Base-by-base conservation (phyloP, 2,113 vertebrate species). In the Periophthalmus modestus region DNA sequence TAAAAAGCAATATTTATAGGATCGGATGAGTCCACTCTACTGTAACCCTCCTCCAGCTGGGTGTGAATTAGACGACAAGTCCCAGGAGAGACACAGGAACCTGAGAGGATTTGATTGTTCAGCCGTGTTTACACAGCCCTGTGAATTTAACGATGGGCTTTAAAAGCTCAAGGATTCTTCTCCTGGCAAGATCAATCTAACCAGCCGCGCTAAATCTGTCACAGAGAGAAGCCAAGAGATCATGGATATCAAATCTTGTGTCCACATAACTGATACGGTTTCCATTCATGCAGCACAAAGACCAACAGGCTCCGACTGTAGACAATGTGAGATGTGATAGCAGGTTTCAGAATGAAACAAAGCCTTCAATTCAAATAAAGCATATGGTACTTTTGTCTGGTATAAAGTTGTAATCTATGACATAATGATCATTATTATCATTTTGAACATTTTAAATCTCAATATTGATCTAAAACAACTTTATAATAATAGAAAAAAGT, bases 81-180 rank as follows among this genome's bases (percentile, higher is more conserved):
- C 48, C 43, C 23, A 0, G 48, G 58, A 79, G 19, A 66, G 65
- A 55, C 46, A 66, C 23, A n/a, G 59, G 65, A 77, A 79, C 43
- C 68, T 36, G 62, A 57, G 57, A 23, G 23, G 71, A 68, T 78
- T 74, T 59, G 75, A 74, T 72, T 66, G 75, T 78, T 73, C 68
- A 43, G 24, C 69, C 10, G 0, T 70, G 72, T 78, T 75, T 73
- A 74, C 72, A 78, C 61, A 84, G 78, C 71, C 73, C 69, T 66
- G 36, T 39, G 28, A 78, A 71, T 72, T 75, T 69, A 85, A 79
- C 67, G 61, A 71, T 18, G 2, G 33, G 36, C 76, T 82, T 77
- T 69, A 81, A 77, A 34, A 74, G 72, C 4, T 68, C 24, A 69
- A 69, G 18, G 46, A 79, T 75, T 61, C 47, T 69, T 65, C 73